These are phyloP conservation scores for Otolemur garnettii DNA, from an alignment of 2,113 vertebrate genomes.

Conservation along the genomic window DNA sequence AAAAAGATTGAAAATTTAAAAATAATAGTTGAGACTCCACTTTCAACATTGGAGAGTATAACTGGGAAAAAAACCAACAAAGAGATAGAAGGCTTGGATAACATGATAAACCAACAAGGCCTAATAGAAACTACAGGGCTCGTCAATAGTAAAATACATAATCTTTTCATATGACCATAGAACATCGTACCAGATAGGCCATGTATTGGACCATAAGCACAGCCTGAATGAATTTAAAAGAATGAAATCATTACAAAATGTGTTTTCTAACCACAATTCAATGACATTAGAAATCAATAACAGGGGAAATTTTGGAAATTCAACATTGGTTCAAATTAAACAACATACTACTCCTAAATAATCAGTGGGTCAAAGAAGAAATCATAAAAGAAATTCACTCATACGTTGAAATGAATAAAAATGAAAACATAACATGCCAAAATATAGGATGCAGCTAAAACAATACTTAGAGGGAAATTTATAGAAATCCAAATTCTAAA, in stretches of 20 bases:
- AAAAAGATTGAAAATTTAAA: not conserved
- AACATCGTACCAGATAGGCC: not conserved
- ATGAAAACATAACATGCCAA: not conserved
- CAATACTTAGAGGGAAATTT: not conserved
- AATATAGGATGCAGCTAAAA: not conserved
- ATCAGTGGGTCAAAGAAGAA: not conserved
- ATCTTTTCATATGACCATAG: not conserved
- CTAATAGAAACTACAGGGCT: not conserved
- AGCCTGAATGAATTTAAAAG: not conserved
- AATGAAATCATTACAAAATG: not conserved
- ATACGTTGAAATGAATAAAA: not conserved
- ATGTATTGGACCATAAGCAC: not conserved
- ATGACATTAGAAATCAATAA: slow-evolving; percentile 1
- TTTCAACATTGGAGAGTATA: not conserved
- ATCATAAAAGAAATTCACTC: not conserved
- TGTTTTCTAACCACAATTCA: not conserved
- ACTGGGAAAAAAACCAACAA: not conserved
- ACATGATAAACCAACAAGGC: not conserved
- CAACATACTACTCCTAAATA: not conserved
- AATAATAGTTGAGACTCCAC: not conserved
- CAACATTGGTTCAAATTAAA: not conserved
- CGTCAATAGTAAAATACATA: not conserved
- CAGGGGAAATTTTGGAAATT: not conserved
- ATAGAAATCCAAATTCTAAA: not conserved
- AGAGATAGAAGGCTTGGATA: not conserved